These are phyloP conservation scores for Megaustenia siamemsis DNA, from an alignment of 2,888 invertebrate genomes.

Conservation along the genomic window DNA sequence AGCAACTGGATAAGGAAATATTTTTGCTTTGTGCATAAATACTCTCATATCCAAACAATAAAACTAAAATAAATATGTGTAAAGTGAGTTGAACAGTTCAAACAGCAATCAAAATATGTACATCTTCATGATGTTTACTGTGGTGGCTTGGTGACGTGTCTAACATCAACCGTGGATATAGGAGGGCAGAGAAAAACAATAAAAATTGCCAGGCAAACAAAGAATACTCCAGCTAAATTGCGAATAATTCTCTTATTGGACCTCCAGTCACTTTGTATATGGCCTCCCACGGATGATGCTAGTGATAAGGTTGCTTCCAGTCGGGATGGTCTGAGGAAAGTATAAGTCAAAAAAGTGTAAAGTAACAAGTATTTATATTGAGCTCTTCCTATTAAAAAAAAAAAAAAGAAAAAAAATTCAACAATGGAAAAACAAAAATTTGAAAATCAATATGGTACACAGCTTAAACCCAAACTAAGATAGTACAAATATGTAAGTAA, in stretches of 20 bases:
- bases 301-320: conserved; percentile 18
- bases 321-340: conserved; percentile 23
- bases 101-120: no score
- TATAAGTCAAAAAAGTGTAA: not conserved
- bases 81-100: no score
- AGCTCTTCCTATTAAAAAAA: no score
- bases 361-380: not conserved
- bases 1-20: no score
- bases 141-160: conserved; percentile 40
- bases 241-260: conserved; percentile 47
- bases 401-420: no score
- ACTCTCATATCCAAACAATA: no score
- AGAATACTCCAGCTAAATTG: conserved; percentile 41
- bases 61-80: no score
- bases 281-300: conserved; percentile 24
- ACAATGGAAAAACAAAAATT: no score
- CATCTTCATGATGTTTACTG: not conserved
- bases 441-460: no score
- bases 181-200: conserved; percentile 41
- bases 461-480: no score
- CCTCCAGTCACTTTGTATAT: conserved; percentile 44
- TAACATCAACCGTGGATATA: conserved; percentile 42
- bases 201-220: conserved; percentile 39
- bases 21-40: no score
- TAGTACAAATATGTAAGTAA: no score